A percentile compares a stretch with the other conserved stretches of the same genome.
phyloP scores from a whole-genome alignment of 1,140 invertebrate genomes.

The Parasteatoda tepidariorum region DNA sequence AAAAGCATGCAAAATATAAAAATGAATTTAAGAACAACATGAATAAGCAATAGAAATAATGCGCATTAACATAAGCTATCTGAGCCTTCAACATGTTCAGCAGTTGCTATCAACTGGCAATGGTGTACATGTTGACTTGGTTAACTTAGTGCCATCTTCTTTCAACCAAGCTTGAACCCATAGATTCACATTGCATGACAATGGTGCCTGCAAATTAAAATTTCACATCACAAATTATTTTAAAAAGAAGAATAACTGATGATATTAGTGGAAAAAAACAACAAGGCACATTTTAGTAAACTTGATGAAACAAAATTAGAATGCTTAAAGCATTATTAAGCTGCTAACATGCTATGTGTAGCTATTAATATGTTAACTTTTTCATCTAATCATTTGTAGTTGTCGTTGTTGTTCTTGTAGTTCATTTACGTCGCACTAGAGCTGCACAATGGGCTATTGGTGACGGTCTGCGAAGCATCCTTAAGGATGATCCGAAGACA shows the following conservation, averaged over 20 bases:
- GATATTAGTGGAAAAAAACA: background rate
- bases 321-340: background rate
- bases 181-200: background rate
- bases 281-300: background rate
- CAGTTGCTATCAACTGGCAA: background rate
- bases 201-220: background rate
- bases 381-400: too few relatives aligned
- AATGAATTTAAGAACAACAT: background rate
- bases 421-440: too few relatives aligned
- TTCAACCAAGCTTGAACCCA: constrained; percentile 22
- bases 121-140: background rate
- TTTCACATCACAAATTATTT: background rate
- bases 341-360: background rate
- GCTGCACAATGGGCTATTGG: too few relatives aligned
- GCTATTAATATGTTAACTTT: background rate
- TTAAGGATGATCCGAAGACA: too few relatives aligned
- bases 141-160: background rate
- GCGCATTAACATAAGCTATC: background rate
- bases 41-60: background rate
- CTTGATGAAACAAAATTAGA: background rate
- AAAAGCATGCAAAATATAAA: background rate
- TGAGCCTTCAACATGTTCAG: background rate
- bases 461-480: too few relatives aligned
- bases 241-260: background rate
- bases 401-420: too few relatives aligned